Percentiles rank a stretch among this genome's conserved stretches.
Conservation (phyloP, 2,888 invertebrate genomes). For the Argynnis bischoffii region DNA sequence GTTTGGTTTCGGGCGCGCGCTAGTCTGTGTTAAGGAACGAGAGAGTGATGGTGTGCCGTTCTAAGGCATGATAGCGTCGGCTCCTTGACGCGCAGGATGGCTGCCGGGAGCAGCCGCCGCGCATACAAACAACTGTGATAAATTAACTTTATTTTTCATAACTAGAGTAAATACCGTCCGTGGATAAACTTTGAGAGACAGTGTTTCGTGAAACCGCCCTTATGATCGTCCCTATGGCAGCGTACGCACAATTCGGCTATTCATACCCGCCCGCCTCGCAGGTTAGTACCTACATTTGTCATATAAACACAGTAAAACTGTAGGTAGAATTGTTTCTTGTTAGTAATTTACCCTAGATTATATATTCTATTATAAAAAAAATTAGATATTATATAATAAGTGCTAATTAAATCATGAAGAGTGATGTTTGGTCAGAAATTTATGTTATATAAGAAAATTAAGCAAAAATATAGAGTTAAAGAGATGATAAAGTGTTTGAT, state of each 20-base stretch:
- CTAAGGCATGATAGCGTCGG: conserved; percentile 70
- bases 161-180: conserved; percentile 60
- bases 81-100: conserved; percentile 74
- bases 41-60: conserved; percentile 68
- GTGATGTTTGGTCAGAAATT: no score
- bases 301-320: background rate
- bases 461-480: no score
- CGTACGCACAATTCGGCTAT: conserved; percentile 96
- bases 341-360: no score
- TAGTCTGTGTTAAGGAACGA: conserved; percentile 76
- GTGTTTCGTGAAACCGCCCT: conserved; percentile 80
- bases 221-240: conserved; percentile 85
- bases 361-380: no score
- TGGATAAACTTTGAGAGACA: conserved; percentile 78
- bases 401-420: no score
- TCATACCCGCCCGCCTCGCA: conserved; percentile 95
- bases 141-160: conserved; percentile 53
- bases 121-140: conserved; percentile 78
- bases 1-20: conserved; percentile 75
- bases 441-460: no score
- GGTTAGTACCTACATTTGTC: conserved; percentile 82
- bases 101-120: conserved; percentile 77
- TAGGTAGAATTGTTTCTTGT: no score
- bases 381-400: no score
- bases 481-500: no score